Evolutionary conservation across 2,113 vertebrate genomes (phyloP).

Genomic region (Festucalex cinctus): DNA sequence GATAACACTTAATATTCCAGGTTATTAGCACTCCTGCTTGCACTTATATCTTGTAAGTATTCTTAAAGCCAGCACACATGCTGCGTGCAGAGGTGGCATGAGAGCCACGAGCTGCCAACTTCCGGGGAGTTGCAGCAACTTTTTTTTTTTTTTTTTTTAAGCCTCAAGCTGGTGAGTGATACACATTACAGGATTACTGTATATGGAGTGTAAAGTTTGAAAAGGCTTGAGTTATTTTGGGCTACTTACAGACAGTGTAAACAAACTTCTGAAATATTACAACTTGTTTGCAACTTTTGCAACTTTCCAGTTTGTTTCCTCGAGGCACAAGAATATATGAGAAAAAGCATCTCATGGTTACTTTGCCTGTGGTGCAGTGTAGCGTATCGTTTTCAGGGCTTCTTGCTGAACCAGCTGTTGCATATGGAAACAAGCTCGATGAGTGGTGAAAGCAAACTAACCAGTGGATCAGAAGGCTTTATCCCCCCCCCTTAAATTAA

Average conservation of each 20-base stretch:
- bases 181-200: slow-evolving; percentile 2
- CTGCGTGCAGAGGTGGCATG: background rate
- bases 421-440: background rate
- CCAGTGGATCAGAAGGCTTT: background rate
- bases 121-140: background rate
- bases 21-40: background rate
- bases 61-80: background rate
- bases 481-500: background rate
- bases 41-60: background rate
- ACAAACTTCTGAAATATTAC: background rate
- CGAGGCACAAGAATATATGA: background rate
- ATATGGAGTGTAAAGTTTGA: background rate
- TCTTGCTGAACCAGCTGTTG: slow-evolving; percentile 6
- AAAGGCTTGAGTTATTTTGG: background rate
- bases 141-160: background rate
- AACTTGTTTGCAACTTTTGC: background rate
- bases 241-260: background rate
- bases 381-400: background rate
- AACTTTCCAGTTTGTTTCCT: background rate
- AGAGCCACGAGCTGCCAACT: background rate
- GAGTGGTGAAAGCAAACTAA: background rate
- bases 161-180: background rate
- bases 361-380: background rate
- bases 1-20: too few species aligned
- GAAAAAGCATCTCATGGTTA: background rate